Evolutionary conservation across 2,888 invertebrate genomes (phyloP), one percentile per base, ranked within the genome.

Genomic region (Lordiphosa fenestrarum): DNA sequence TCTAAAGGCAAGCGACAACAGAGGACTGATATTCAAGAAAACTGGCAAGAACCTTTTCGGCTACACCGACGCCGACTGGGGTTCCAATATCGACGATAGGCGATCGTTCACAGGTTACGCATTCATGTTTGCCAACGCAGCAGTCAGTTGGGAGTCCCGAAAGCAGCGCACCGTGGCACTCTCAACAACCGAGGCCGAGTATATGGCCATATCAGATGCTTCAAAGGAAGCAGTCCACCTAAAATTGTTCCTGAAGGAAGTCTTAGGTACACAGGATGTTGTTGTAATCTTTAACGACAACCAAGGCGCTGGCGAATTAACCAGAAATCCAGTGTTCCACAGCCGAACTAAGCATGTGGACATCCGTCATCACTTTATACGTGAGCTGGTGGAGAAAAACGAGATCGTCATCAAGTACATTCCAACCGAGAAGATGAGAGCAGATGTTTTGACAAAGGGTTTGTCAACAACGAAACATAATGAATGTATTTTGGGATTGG

Each of bases 331-430:
- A 37, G 37, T 48, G 13, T 15, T 37, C 23, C 13, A 48, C 15
- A 40, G 23, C 23, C 33, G 48, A 19, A 48, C 48, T 7, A 25
- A 48, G 38, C 38, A 38, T 23, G 38, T 38, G 10, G 50, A 50
- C 30, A 50, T 50, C 13, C 33, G 40, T 15, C 50, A 50, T 19
- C 50, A 50, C 30, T 46, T 50, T 2, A 25, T 49, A 21, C 25
- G 25, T 21, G 38, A 49, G 48, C 48, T 49, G 10, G 25, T 48
- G 13, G 37, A 48, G 23, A 36, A 42, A 5, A 41, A 42, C 6
- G 13, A 42, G 23, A 21, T 42, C 41, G 23, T 42, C 23, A 21
- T 42, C 3, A 42, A 42, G 21, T 42, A 25, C 41, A 42, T 42
- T n/a, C 21, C 41, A 41, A 25, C 23, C 9, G 41, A 42, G 21